Evolutionary conservation across 2,888 invertebrate genomes (phyloP).

Genomic region (Rhagonycha fulva): DNA sequence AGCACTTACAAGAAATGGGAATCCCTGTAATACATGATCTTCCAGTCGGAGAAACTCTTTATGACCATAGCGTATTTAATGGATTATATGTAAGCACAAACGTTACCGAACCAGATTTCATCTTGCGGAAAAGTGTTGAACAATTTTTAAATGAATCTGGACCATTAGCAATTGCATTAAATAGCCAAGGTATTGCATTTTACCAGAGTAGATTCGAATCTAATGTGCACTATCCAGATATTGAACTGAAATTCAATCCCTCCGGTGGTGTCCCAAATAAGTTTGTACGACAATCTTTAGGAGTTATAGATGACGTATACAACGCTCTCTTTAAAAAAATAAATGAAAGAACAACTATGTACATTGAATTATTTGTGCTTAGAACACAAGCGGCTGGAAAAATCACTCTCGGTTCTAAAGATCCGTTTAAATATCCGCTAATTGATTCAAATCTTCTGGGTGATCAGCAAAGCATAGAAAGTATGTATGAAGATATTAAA

Average conservation of each 20-base stretch:
- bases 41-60: conserved; percentile 74
- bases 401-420: neutral
- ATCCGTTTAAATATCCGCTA: conserved; percentile 57
- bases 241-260: neutral
- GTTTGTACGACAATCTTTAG: neutral
- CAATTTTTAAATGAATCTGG: conserved; percentile 40
- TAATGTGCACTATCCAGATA: neutral
- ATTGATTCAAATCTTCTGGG: conserved; percentile 73
- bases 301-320: neutral
- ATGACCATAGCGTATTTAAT: conserved; percentile 70
- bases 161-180: neutral
- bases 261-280: neutral
- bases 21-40: conserved; percentile 66
- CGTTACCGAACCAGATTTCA: conserved; percentile 53
- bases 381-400: neutral
- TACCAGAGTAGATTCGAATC: neutral
- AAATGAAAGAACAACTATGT: neutral
- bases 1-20: conserved; percentile 57
- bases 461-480: conserved; percentile 64
- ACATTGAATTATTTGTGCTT: neutral
- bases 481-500: conserved; percentile 64
- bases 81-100: conserved; percentile 61
- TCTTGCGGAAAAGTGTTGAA: conserved; percentile 54
- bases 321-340: neutral
- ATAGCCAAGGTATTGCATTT: neutral